Evolutionary conservation across 2,888 invertebrate species (phyloP), one percentile per base, ranked within the genome.

Genomic region (Punctoribates punctum): DNA sequence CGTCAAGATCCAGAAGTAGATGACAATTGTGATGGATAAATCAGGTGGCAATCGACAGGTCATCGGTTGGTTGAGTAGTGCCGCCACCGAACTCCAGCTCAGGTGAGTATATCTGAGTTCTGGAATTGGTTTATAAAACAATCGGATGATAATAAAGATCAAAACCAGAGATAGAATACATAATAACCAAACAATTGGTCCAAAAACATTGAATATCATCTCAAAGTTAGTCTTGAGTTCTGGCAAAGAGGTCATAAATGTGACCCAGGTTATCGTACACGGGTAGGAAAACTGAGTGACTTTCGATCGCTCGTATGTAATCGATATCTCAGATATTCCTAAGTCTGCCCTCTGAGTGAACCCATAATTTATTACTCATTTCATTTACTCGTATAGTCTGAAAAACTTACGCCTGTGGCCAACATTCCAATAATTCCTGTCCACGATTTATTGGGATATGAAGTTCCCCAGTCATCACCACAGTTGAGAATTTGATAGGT

Each of bases 311-410:
- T 72, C 72, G 15, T 23, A 23, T 11, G 42, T 46, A 6, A 72
- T 72, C 17, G 72, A 72, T 17, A 72, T 17, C 6, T 72, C 72
- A 20, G 72, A 72, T 9, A 72, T 20, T 25, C 72, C 72, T 4
- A 72, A 20, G 23, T 72, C 72, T 17, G 72, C 72, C 20, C 20
- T 48, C 72, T 72, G 25, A 25, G 4, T 42, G 13, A 46, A 48
- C 0, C 1, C 1, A 20, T 20, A 54, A n/a, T n/a, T n/a, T 23
- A 57, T 57, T 13, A 17, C 48, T 57, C 46, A 25, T 6, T 25
- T 23, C 6, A 27, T 27, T 60, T 60, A 23, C 23, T 23, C 4
- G 3, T 17, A 9, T 48, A 9, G 4, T 48, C 4, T 5, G n/a
- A 6, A 48, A 27, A 60, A 20, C 60, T 60, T 11, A 72, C 72